A percentile compares a stretch with the other conserved stretches of the same genome.
Evolutionary conservation across 2,797 vertebrate species (phyloP).

Genomic region (Fringilla coelebs): DNA sequence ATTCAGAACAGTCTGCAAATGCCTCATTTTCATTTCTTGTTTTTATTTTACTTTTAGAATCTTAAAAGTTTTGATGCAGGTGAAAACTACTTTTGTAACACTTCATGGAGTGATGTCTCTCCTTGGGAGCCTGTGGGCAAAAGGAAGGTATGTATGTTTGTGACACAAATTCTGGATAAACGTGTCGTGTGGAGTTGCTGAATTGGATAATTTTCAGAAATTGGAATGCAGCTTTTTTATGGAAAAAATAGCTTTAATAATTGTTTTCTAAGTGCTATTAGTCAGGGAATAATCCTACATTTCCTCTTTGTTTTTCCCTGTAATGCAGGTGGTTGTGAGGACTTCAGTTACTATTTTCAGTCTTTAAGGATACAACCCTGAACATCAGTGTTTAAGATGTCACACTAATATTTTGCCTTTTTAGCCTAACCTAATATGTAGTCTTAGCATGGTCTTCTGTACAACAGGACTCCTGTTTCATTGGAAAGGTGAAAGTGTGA

Average conservation of each 20-base stretch:
- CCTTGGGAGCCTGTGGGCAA: constrained; percentile 82
- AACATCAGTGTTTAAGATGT: not conserved
- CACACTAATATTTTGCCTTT: not conserved
- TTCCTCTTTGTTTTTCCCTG: not conserved
- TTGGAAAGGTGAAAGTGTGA: not conserved
- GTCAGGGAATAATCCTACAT: not conserved
- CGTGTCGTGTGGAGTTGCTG: accelerated
- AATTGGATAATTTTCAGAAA: not conserved
- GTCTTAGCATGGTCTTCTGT: not conserved
- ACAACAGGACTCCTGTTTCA: not conserved
- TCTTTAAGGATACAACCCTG: not conserved
- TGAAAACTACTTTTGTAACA: constrained; percentile 84
- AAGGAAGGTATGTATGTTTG: constrained; percentile 75
- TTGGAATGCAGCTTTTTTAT: not conserved
- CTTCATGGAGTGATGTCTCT: constrained; percentile 90
- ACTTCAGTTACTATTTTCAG: accelerated
- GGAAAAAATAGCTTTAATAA: not conserved
- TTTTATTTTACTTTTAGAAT: constrained; percentile 74
- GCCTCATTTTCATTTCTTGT: not conserved
- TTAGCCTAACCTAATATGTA: not conserved
- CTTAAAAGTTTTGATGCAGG: constrained; percentile 83
- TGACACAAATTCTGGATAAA: not conserved
- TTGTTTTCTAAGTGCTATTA: not conserved
- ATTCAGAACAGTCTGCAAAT: not conserved
- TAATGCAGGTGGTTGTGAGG: not conserved